phyloP scores from a whole-genome alignment of 2,113 vertebrate species.

The Saiga tatarica region DNA sequence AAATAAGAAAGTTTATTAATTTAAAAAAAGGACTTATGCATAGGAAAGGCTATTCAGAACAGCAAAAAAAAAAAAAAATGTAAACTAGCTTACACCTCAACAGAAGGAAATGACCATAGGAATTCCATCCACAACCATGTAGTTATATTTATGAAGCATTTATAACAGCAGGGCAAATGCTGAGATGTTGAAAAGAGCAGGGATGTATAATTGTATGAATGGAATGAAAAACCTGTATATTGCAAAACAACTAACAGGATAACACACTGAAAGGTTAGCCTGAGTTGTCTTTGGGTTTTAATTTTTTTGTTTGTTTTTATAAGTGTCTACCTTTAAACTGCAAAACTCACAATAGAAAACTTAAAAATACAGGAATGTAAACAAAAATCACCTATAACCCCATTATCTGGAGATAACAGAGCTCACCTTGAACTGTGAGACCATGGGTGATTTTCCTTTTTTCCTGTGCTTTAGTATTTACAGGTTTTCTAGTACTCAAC shows the following conservation, averaged over 20 bases:
- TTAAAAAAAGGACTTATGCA: background rate
- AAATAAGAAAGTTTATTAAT: background rate
- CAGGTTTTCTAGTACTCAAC: background rate
- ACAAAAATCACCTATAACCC: background rate
- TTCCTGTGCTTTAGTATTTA: background rate
- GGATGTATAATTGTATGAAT: background rate
- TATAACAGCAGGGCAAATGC: background rate
- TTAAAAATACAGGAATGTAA: background rate
- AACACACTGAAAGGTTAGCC: background rate
- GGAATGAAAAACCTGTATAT: background rate
- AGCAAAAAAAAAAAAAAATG: background rate
- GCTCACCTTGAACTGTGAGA: background rate
- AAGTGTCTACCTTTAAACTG: background rate
- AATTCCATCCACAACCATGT: background rate
- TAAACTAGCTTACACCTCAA: background rate
- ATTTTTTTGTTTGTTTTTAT: background rate
- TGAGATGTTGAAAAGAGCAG: background rate
- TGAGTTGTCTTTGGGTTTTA: background rate
- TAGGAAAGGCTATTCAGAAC: background rate
- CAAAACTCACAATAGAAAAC: background rate
- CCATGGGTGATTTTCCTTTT: background rate
- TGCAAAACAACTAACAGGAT: background rate
- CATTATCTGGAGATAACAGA: background rate
- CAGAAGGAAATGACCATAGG: background rate
- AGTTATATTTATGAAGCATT: background rate